Evolutionary conservation across 2,113 vertebrate species (phyloP), one percentile per base, ranked within the genome.

Genomic region (Typhlomys cinereus): DNA sequence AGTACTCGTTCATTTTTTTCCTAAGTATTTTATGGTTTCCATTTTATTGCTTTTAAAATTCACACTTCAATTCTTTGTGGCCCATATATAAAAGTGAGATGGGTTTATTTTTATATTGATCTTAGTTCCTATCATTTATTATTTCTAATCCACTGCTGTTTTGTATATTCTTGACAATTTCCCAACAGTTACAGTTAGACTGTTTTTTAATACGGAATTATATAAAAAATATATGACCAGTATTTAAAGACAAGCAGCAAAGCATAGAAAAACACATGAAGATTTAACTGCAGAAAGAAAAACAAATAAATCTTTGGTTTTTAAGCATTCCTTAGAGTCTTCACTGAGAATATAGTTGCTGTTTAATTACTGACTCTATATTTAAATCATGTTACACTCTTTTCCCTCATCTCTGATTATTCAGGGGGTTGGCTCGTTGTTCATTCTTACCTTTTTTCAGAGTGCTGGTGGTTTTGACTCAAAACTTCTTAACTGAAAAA

Each of bases 91-190:
- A 64, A 83, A 91, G 50, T 84, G 29, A 34, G 71, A 76, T 39
- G 36, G 62, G 52, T 44, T 57, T 69, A 83, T 81, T 57, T 46
- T 12, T 59, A 57, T 70, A 20, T 87, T 61, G 29, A 50, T 46
- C 57, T 46, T 84, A n/a, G 1, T 70, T 84, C 34, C 71, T 79
- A 5, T 69, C 4, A 46, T 17, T 85, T 85, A 57, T 48, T 81
- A 64, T 67, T 88, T 87, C 21, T 61, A 31, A 13, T 86, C 41
- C 27, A 41, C 34, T 14, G n/a, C 89, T 83, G n/a, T 78, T 92
- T 93, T 91, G 14, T 92, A 79, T 92, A 79, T 92, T 84, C 27
- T 27, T 67, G 27, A 39, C 91, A 66, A 50, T 93, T 95, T 86
- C 31, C 48, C 62, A 80, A n/a, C 46, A 44, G n/a, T 73, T 54